phyloP scores from a whole-genome alignment of 2,797 vertebrate species.

The Malurus splendens region DNA sequence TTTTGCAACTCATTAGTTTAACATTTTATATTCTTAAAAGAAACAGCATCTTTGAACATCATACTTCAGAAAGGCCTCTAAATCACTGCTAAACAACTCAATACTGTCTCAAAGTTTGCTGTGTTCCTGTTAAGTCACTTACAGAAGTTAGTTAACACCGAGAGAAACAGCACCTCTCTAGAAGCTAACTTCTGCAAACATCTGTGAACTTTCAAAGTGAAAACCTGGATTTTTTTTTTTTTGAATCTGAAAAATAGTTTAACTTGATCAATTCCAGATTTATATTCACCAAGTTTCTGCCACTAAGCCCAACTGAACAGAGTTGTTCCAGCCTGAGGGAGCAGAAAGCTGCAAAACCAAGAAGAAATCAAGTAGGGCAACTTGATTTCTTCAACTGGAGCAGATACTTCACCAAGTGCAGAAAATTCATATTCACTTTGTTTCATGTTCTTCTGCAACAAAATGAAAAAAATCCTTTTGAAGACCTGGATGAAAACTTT shows the following conservation, averaged over 20 bases:
- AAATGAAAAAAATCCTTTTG: not conserved
- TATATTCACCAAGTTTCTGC: not conserved
- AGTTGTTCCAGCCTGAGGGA: constrained; percentile 20
- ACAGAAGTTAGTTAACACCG: not conserved
- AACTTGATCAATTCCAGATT: not conserved
- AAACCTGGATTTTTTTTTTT: not conserved
- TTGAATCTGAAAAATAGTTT: not conserved
- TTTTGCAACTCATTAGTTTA: not conserved
- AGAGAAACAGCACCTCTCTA: not conserved
- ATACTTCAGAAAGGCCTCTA: not conserved
- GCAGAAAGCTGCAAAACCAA: constrained; percentile 3
- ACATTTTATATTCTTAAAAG: not conserved
- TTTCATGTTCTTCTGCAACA: constrained; percentile 2
- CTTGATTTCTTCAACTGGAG: constrained; percentile 29
- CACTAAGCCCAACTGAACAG: not conserved
- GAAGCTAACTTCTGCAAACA: not conserved
- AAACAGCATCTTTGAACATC: not conserved
- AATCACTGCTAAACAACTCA: not conserved
- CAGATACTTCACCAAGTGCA: constrained; percentile 36
- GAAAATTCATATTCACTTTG: constrained; percentile 24
- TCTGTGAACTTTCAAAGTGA: not conserved
- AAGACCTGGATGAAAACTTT: not conserved
- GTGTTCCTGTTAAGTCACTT: not conserved
- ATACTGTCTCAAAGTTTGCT: not conserved
- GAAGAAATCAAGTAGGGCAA: constrained; percentile 29